Base-by-base conservation (phyloP, 2,113 vertebrate species). In the Mesembrinibis cayennensis region DNA sequence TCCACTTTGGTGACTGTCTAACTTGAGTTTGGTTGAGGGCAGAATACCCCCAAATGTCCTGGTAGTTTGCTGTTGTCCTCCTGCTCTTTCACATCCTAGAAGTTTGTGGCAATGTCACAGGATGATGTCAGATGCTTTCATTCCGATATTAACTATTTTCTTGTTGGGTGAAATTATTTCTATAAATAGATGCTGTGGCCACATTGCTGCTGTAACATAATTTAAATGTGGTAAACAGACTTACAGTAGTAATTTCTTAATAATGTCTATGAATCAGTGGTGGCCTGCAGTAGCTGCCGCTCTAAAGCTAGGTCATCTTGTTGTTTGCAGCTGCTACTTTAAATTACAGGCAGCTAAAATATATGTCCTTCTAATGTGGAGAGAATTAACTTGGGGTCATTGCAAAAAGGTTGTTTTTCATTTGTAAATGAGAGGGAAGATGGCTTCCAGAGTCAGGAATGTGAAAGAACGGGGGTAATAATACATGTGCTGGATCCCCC, bases 191-290 rank as follows among this genome's bases (percentile, higher is more conserved):
- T 90, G 27, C 29, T 63, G n/a, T 79, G 89, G 55, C 83, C 6
- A 8, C 47, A 32, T 59, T 90, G 38, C 76, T 94, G 36, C 94
- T 87, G 61, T 89, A 96, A 50, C 36, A 44, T 86, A 52, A 92
- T 84, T 87, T 87, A 67, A 90, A 86, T 89, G 82, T 92, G 80
- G 90, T 83, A 65, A 91, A 63, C 74, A 78, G 90, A 50, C 85
- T 85, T 69, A 49, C 26, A 87, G 65, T 47, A 81, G 83, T 80
- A 62, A 93, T 93, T 95, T 69, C 32, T 86, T 73, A 81, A 26
- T 79, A 49, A 72, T 36, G 69, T 55, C 55, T 84, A 7, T 74
- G 73, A 72, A 76, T 86, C 44, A 53, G 90, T 61, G 67, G 62
- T 80, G 76, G 47, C 80, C 74, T 83, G 82, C 92, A 93, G 42